Conservation (phyloP, 2,113 vertebrate species). For the Phoenicopterus ruber region DNA sequence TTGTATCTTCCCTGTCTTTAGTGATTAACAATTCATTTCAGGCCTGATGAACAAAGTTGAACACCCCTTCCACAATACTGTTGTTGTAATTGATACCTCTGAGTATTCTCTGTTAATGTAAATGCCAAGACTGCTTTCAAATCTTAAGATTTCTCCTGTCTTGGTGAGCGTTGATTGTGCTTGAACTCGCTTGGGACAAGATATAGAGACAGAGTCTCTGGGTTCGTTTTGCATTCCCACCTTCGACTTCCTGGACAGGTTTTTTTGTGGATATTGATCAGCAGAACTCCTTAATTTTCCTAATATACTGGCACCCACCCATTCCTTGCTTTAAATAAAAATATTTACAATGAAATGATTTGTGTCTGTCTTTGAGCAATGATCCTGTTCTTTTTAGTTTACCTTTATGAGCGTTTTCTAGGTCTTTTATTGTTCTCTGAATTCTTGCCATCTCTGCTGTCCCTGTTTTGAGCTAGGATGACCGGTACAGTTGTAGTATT, state of each 20-base stretch:
- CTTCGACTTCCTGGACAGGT: background rate
- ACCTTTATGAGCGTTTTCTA: background rate
- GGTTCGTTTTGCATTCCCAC: background rate
- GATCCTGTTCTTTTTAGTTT: background rate
- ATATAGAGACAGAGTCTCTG: background rate
- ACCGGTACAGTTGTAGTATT: background rate
- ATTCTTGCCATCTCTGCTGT: background rate
- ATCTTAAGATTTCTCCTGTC: background rate
- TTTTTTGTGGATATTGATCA: background rate
- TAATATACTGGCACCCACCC: background rate
- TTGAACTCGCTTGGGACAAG: background rate
- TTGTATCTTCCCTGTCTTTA: background rate
- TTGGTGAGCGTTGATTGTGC: background rate
- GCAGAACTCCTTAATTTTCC: background rate
- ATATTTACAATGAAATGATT: background rate
- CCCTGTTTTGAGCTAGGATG: background rate
- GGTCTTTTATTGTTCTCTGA: background rate
- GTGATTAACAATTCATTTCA: background rate
- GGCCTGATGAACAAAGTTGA: background rate
- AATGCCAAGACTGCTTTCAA: background rate
- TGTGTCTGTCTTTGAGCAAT: background rate
- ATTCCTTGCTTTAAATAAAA: background rate
- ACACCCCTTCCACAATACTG: background rate
- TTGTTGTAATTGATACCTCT: background rate
- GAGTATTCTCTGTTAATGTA: background rate